phyloP scores from a whole-genome alignment of 2,888 invertebrate genomes.

The Stramonita haemastoma region DNA sequence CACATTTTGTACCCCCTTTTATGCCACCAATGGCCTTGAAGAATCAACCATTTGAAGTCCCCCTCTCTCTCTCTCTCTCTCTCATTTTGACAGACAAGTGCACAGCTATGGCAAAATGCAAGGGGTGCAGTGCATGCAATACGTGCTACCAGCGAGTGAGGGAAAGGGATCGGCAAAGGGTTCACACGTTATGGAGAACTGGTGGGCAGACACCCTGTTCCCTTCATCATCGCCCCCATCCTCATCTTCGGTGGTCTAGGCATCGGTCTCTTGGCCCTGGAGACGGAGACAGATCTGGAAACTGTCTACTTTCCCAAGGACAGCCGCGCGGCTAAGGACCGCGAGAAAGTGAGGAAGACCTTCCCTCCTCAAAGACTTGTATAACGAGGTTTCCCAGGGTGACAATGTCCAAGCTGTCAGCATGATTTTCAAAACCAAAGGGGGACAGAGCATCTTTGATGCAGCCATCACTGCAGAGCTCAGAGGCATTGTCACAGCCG shows the following conservation, averaged over 20 bases:
- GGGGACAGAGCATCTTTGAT: constrained; percentile 3
- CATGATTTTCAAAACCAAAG: constrained; percentile 22
- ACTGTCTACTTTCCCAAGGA: constrained; percentile 51
- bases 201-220: constrained; percentile 34
- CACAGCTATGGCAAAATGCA: no score
- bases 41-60: no score
- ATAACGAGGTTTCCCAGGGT: not conserved
- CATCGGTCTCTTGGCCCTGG: not conserved
- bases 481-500: not conserved
- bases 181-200: constrained; percentile 7
- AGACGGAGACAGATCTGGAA: constrained; percentile 30
- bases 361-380: constrained; percentile 38
- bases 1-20: no score
- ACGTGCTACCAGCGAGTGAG: not conserved
- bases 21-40: no score
- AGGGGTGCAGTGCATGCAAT: not conserved
- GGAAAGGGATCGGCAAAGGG: not conserved
- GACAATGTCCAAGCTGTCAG: not conserved
- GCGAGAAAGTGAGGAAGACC: constrained; percentile 37
- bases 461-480: not conserved
- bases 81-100: no score
- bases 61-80: no score
- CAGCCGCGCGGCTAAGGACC: constrained; percentile 54
- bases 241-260: constrained; percentile 33
- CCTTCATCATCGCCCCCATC: constrained; percentile 34